Evolutionary conservation across 1,140 invertebrate species (phyloP), one percentile per base, ranked within the genome.

Genomic region (Nasonia giraulti): DNA sequence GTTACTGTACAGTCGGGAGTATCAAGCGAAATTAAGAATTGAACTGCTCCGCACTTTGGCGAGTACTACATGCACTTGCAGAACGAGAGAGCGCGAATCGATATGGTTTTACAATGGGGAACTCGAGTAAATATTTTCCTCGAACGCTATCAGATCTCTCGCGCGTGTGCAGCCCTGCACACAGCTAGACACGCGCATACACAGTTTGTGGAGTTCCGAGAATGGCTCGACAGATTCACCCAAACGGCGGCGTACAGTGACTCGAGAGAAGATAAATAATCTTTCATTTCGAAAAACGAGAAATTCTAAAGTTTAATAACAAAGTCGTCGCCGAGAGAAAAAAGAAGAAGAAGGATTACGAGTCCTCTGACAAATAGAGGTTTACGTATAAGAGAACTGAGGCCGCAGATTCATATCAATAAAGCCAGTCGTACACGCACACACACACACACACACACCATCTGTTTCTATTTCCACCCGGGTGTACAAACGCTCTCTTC

Each of bases 71-170:
- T 82, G 62, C 62, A 75, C 23, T 74, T 62, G 27, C 23, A 8
- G 33, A 27, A 0, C 0, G 23, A 27, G 23, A 27, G 33, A 31
- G 50, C 2, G 31, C 31, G 33, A 83, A 83, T 83, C 62, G 62
- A 83, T 83, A 83, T 50, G 47, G 66, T 84, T 84, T 79, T 71
- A 71, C 76, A 79, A 79, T 79, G 71, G 47, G 55, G 40, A 47
- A 79, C 76, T 79, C 76, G 66, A 79, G 83, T 79, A 84, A 84
- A 84, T 74, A 79, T 84, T 84, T 84, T 84, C 76, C 12, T 31
- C 47, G 66, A 79, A 37, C 62, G 76, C 40, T 84, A 84, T 84
- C 83, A 62, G 76, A 79, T 84, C 77, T 31, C 62, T 37, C 62
- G 69, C 31, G 14, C 31, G n/a, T 14, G 23, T 8, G 23, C 6